Conservation (phyloP, 2,113 vertebrate genomes). For the Narcine bancroftii region DNA sequence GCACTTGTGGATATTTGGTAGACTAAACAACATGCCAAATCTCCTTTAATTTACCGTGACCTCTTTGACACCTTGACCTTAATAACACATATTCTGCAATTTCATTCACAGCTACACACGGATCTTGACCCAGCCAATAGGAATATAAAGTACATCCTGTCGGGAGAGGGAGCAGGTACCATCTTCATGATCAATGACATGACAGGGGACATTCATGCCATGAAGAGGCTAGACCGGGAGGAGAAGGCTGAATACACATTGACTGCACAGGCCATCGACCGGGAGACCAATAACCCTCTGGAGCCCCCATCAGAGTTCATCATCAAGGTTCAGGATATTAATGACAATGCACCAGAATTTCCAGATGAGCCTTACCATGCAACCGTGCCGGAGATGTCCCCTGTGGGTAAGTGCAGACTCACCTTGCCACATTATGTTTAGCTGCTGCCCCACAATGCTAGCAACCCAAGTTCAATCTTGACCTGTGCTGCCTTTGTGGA, state of each 20-base stretch:
- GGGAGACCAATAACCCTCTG: slow-evolving; percentile 78
- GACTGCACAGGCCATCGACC: slow-evolving; percentile 85
- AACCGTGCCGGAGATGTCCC: slow-evolving; percentile 87
- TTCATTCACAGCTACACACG: slow-evolving; percentile 77
- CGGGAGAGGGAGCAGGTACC: slow-evolving; percentile 91
- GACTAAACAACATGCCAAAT: no score
- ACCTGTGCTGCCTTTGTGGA: no score
- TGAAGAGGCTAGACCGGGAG: slow-evolving; percentile 95
- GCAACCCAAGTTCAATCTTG: no score
- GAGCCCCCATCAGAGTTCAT: slow-evolving; percentile 96
- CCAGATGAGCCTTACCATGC: slow-evolving; percentile 83
- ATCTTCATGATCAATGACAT: slow-evolving; percentile 96
- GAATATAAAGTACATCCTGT: slow-evolving; percentile 88
- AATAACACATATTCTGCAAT: slow-evolving; percentile 39
- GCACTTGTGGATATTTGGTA: no score
- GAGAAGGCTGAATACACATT: slow-evolving; percentile 96
- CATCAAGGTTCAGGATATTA: slow-evolving; percentile 98
- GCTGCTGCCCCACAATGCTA: no score
- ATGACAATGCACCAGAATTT: slow-evolving; percentile 95
- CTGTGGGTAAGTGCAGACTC: slow-evolving; percentile 73
- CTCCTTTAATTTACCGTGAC: no score
- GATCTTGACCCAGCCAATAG: slow-evolving; percentile 82
- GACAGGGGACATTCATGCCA: slow-evolving; percentile 95
- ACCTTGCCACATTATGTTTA: neutral
- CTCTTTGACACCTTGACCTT: no score